Evolutionary conservation across 2,113 vertebrate genomes (phyloP), one percentile per base, ranked within the genome.

Genomic region (Apus apus): DNA sequence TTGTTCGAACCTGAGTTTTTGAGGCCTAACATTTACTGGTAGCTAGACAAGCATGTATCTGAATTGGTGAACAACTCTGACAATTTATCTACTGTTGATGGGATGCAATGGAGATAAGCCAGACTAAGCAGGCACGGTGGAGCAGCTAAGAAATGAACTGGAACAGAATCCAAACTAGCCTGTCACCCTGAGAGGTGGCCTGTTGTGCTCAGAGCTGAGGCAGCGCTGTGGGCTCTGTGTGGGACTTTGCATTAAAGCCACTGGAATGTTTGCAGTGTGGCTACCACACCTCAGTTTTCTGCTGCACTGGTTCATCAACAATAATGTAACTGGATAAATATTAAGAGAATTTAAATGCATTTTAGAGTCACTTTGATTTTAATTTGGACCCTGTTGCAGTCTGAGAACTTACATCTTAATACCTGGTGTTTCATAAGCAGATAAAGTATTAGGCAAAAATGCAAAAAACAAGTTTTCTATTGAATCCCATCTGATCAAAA

Each of bases 211-310:
- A 1, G 66, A 58, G 61, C 70, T 22, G 53, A 48, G 61, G 73
- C 68, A 58, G 70, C 93, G 30, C 11, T 10, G 6, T 20, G 34
- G 2, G 8, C 48, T 19, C 8, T 0, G 34, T 6, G 14, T 6
- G 25, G 64, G 34, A 26, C 36, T 30, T 15, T 65, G 40, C 48
- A 43, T 29, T 57, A 22, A 11, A 4, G 74, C 64, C 27, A 9
- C 46, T 3, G 1, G 21, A 50, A 4, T 7, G 17, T 34, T 88
- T 16, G 13, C 1, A 0, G 11, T 23, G 45, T 13, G 57, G 15
- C 43, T 34, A 1, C 5, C 34, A 71, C 20, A 50, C 26, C 13
- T 65, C 57, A 4, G 22, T 4, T 60, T 74, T 34, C 20, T 4
- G 1, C 43, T 71, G 15, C 29, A 2, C 20, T 71, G 45, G 16